phyloP scores from a whole-genome alignment of 2,797 vertebrate species.

The Nannoperca obscura region DNA sequence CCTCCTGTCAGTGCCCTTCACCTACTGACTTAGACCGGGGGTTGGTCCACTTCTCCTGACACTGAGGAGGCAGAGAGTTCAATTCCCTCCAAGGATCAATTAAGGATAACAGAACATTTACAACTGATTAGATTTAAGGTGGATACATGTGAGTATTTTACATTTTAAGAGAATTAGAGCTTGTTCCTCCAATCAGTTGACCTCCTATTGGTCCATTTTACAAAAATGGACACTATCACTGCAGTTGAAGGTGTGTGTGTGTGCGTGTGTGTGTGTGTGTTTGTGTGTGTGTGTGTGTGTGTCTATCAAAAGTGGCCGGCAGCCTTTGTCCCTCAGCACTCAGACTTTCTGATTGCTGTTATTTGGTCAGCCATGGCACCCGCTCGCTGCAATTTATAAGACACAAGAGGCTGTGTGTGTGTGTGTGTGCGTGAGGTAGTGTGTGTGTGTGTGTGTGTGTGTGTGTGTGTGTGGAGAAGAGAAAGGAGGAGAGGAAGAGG shows the following conservation, averaged over 20 bases:
- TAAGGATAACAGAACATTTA: too few relatives aligned
- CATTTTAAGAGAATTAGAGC: too few relatives aligned
- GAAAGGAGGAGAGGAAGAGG: slow-evolving; percentile 17
- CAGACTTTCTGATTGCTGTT: slow-evolving; percentile 78
- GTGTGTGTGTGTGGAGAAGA: slow-evolving; percentile 8
- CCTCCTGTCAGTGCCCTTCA: too few relatives aligned
- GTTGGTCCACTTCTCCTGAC: too few relatives aligned
- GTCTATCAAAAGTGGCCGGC: slow-evolving; percentile 58
- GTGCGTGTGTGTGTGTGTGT: slow-evolving; percentile 23
- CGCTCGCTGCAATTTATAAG: slow-evolving; percentile 72
- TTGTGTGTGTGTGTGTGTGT: slow-evolving; percentile 38
- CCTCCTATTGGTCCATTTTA: slow-evolving; percentile 22
- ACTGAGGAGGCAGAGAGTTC: too few relatives aligned
- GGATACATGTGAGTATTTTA: neutral
- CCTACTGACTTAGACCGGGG: too few relatives aligned
- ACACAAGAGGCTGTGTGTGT: slow-evolving; percentile 40
- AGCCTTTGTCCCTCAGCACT: slow-evolving; percentile 71
- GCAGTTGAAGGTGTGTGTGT: slow-evolving; percentile 41
- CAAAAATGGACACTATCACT: slow-evolving; percentile 14
- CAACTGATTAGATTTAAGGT: neutral
- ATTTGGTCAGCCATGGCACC: slow-evolving; percentile 76
- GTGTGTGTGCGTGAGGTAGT: slow-evolving; percentile 41
- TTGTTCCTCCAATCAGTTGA: slow-evolving; percentile 25
- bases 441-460: too few relatives aligned
- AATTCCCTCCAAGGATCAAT: too few relatives aligned